A percentile compares a stretch with the other conserved stretches of the same genome.
Conservation (phyloP, 2,797 vertebrate genomes). For the Scyliorhinus canicula region DNA sequence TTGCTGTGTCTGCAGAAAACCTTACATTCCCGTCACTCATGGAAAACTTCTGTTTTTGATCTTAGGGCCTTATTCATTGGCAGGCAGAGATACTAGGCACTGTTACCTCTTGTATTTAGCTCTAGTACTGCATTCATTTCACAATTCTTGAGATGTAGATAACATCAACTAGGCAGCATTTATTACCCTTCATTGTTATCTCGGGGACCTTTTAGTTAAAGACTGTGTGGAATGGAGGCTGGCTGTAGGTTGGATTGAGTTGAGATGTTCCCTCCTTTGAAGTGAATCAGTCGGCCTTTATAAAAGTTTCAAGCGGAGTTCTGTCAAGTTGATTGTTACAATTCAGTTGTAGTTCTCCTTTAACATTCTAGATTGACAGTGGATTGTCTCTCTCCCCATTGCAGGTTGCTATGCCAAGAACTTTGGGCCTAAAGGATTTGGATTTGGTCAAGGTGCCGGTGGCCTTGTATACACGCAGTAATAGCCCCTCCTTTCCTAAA, state of each 20-base stretch:
- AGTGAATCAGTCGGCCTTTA: background rate
- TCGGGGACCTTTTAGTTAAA: background rate
- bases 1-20: too few relatives aligned
- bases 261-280: background rate
- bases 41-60: too few relatives aligned
- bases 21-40: too few relatives aligned
- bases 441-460: conserved; percentile 88
- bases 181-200: background rate
- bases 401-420: conserved; percentile 91
- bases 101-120: too few relatives aligned
- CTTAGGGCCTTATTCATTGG: too few relatives aligned
- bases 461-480: conserved; percentile 82
- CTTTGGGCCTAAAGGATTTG: conserved; percentile 93
- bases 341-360: background rate
- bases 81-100: too few relatives aligned
- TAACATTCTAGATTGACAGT: too few relatives aligned
- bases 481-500: conserved; percentile 41
- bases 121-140: too few relatives aligned
- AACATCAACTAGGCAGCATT: background rate
- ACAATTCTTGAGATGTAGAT: too few relatives aligned
- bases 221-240: background rate
- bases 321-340: background rate
- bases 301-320: background rate
- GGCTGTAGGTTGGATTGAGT: background rate
- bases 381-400: background rate